phyloP scores from a whole-genome alignment of 2,113 vertebrate species.

The Heterocephalus glaber region DNA sequence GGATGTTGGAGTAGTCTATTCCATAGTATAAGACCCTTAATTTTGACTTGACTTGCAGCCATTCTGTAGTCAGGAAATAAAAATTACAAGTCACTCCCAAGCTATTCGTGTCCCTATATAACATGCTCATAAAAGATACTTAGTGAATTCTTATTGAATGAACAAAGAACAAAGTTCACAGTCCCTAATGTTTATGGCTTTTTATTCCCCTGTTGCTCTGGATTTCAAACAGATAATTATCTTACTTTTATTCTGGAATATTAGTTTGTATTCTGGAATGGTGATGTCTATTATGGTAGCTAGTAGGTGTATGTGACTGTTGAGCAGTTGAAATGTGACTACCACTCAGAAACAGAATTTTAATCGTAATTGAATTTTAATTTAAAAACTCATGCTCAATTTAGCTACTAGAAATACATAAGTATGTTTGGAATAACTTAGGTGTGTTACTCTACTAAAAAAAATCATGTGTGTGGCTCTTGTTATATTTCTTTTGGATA shows the following conservation, averaged over 20 bases:
- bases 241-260: neutral
- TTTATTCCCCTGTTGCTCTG: neutral
- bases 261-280: conserved; percentile 21
- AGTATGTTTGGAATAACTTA: neutral
- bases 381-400: neutral
- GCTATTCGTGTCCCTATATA: neutral
- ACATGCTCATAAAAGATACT: neutral
- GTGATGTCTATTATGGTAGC: neutral
- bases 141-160: neutral
- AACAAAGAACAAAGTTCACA: neutral
- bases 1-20: neutral
- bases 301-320: neutral
- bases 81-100: neutral
- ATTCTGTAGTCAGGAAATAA: neutral
- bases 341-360: neutral
- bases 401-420: neutral
- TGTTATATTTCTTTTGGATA: neutral
- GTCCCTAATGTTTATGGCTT: neutral
- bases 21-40: neutral
- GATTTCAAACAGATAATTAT: neutral
- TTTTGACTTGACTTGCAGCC: neutral
- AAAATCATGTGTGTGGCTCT: neutral
- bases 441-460: neutral
- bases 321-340: neutral
- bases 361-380: conserved; percentile 12